Base-by-base conservation (phyloP, 1,140 invertebrate species). In the Harpegnathos saltator region DNA sequence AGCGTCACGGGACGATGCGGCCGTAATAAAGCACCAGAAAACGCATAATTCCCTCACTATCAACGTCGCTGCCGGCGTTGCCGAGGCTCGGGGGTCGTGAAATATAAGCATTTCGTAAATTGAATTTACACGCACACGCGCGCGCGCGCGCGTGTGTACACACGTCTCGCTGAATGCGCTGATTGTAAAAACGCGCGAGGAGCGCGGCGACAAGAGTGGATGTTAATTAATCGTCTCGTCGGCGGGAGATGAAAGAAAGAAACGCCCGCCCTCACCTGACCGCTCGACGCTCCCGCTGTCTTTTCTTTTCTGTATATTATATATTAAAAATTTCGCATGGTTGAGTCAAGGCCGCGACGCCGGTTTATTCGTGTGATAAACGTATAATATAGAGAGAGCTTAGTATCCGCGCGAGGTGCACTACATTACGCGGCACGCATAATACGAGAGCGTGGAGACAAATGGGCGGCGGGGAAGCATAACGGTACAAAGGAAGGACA, bases 401-500 rank as follows among this genome's bases (percentile, higher is more conserved):
- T 82, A 69, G 78, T 50, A 69, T 69, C 56, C 61, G 38, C 56
- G 29, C 56, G 58, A 82, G n/a, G n/a, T 73, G 69, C 78, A 62
- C 78, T 74, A 62, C 78, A 82, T 82, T 82, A 73, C 56, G 24
- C 24, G 56, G 29, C 58, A 82, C 78, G 78, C 78, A 74, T 82
- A 82, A 81, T 81, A 74, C 78, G 54, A 54, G 69, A 73, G 44
- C 78, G 56, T 52, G 0, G 72, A 52, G 78, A 82, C 78, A 82
- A 82, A 82, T 82, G 78, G 78, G 26, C 26, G 59, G 69, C 56
- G 69, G 78, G n/a, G 58, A 33, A 74, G 78, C 78, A 82, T 82
- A 82, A 74, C 74, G 78, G 78, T 82, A 82, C 71, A 82, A 82
- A 82, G 78, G 69, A 82, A 82, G 69, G 58, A 82, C 66, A 50